Evolutionary conservation across 2,113 vertebrate genomes (phyloP), one percentile per base, ranked within the genome.

Genomic region (Rhegmatorhina hoffmannsi): DNA sequence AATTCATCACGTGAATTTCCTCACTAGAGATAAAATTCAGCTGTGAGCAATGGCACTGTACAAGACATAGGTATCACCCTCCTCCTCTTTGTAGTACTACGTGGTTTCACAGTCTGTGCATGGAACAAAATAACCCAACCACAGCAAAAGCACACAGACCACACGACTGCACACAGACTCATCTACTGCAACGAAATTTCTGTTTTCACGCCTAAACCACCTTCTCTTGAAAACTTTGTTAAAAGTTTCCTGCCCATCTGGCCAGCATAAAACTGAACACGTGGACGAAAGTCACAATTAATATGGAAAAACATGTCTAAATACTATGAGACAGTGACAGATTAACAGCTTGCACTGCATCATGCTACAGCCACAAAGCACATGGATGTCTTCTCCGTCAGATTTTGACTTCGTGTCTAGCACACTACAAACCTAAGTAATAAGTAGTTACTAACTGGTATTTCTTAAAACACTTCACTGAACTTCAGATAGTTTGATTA

Each of bases 401-500:
- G 15, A 50, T 69, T 88, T 52, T 66, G 10, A 62, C 23, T 76
- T 7, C 34, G 40, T 62, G 21, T 64, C 79, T 40, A 83, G 38
- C 13, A 72, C 6, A 43, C 13, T 47, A n/a, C 11, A 73, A 73
- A 46, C 11, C 15, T 43, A 31, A 43, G 7, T 14, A 66, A 52
- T 63, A 23, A 88, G 50, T 17, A 5, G 13, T 44, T 58, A 78
- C 34, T 58, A 63, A 36, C 29, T 19, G 5, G 7, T 31, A 64
- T 73, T 82, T 80, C 86, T 92, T 52, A 77, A 7, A 84, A 90
- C 18, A 88, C 3, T 21, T 67, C 64, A 60, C 7, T 62, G 12
- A 79, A 38, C 23, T 77, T 91, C 89, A 76, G 67, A 15, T 80
- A 67, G 47, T 91, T 69, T 66, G 62, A 76, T 55, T 19, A 79